A percentile compares a stretch with the other conserved stretches of the same genome.
Evolutionary conservation across 1,140 invertebrate genomes (phyloP).

Genomic region (Rhyzopertha dominica): DNA sequence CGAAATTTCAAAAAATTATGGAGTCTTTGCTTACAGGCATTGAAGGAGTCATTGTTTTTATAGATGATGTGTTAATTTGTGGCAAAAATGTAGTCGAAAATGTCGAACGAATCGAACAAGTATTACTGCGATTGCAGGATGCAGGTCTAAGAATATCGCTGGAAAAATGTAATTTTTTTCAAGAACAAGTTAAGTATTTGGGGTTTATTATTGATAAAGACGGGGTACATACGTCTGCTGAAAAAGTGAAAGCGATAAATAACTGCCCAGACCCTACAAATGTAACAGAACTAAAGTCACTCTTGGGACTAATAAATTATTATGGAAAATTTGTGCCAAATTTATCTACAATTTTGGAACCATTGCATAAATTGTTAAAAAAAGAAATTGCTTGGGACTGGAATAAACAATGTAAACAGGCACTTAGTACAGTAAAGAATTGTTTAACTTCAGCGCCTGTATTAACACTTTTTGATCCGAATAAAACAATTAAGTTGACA

Average conservation of each 20-base stretch:
- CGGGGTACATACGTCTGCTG: slow-evolving; percentile 32
- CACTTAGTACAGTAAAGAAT: slow-evolving; percentile 29
- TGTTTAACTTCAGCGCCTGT: slow-evolving; percentile 28
- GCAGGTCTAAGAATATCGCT: no score
- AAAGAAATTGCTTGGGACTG: slow-evolving; percentile 42
- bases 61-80: no score
- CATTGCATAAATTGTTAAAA: slow-evolving; percentile 30
- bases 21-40: neutral
- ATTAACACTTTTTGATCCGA: slow-evolving; percentile 20
- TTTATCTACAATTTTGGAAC: no score
- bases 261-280: no score
- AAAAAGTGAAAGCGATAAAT: no score
- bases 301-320: slow-evolving; percentile 40
- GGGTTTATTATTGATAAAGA: slow-evolving; percentile 35
- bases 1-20: slow-evolving; percentile 7
- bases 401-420: slow-evolving; percentile 19
- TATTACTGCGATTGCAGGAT: no score
- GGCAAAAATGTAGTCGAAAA: no score
- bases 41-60: no score
- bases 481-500: slow-evolving; percentile 19
- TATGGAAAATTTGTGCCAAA: slow-evolving; percentile 31
- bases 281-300: no score
- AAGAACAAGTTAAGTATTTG: no score
- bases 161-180: no score
- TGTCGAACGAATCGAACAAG: no score